Evolutionary conservation across 2,797 vertebrate genomes (phyloP), one percentile per base, ranked within the genome.

Genomic region (Acrossocheilus fasciatus): DNA sequence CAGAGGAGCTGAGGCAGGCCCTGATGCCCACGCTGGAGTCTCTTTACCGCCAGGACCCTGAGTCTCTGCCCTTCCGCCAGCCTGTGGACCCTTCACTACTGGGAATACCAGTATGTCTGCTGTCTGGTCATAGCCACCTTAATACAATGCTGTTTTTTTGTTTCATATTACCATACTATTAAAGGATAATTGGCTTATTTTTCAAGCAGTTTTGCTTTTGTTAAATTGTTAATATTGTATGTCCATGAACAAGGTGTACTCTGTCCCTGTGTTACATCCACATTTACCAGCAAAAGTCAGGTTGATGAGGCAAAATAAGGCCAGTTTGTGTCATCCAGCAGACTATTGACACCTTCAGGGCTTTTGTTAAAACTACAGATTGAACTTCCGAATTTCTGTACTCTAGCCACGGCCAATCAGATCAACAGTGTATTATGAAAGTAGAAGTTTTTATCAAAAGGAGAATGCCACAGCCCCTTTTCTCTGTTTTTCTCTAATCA

Each of bases 21-120:
- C 93, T 99, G 90, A 99, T 99, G 98, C 98, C 98, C 89, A 99
- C 98, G 0, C 95, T 99, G 82, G 98, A 99, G 93, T 98, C 98
- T 89, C 96, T 99, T 92, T 99, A 99, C 91, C 96, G 98, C 85
- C 98, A 99, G 93, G 98, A 99, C 91, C 98, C 98, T 0, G 98
- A 99, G 93, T 99, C 98, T 86, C 96, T 99, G 91, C 98, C 98
- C 26, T 99, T 99, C 94, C 97, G 98, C 80, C 98, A 99, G 89
- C 98, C 98, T 88, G 98, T 99, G 88, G 98, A 99, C 94, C 98
- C 98, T 64, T 96, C 97, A 0, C 93, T 98, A 85, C 94, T 99
- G 76, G 97, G 97, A 95, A 99, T 99, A 95, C 98, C 98, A 92
- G 98, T 99, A 96, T 86, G 98, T 97, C 88, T 90, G 9, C 79